phyloP scores from a whole-genome alignment of 2,797 vertebrate species.

The Apodemus agrarius region DNA sequence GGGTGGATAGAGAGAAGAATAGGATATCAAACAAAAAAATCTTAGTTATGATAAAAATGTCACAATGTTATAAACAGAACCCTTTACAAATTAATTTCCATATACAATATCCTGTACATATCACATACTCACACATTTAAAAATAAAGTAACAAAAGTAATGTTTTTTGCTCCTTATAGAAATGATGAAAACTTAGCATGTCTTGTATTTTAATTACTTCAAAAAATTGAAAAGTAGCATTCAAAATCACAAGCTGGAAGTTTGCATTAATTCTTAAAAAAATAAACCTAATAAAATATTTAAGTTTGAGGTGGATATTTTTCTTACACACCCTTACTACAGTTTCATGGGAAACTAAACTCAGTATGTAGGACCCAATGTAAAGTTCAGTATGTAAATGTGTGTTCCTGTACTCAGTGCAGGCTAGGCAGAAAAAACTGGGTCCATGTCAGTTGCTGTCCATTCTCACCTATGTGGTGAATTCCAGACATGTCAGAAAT shows the following conservation, averaged over 20 bases:
- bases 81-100: not conserved
- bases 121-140: not conserved
- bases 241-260: not conserved
- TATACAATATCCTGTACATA: not conserved
- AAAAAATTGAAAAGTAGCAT: not conserved
- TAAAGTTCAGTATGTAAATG: not conserved
- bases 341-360: too few relatives aligned
- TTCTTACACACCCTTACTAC: not conserved
- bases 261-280: not conserved
- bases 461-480: not conserved
- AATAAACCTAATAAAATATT: not conserved
- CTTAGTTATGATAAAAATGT: not conserved
- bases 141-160: not conserved
- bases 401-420: not conserved
- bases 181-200: not conserved
- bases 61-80: not conserved
- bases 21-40: not conserved
- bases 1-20: too few relatives aligned
- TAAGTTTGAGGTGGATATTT: not conserved
- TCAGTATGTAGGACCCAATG: not conserved
- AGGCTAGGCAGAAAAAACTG: not conserved
- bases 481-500: not conserved
- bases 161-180: not conserved
- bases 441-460: not conserved
- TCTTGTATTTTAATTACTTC: not conserved